Percentiles rank a stretch among this genome's conserved stretches.
These are phyloP conservation scores for Catamblyrhynchus diadema DNA, from an alignment of 2,797 vertebrate genomes.

Conservation along the genomic window DNA sequence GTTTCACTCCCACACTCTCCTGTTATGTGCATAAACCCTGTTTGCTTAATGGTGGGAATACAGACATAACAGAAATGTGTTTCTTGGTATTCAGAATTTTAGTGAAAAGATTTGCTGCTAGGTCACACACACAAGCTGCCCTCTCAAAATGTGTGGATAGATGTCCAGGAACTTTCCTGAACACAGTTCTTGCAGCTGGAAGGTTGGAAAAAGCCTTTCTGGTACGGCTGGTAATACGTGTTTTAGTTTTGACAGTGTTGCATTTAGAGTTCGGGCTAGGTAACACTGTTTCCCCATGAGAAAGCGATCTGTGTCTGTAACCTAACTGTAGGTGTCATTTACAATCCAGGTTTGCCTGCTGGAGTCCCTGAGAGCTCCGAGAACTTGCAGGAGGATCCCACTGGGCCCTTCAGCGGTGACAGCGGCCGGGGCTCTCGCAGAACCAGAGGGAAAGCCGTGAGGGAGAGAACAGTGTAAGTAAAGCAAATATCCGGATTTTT, in stretches of 20 bases:
- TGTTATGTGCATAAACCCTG: background rate
- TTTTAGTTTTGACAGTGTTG: background rate
- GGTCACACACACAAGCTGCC: background rate
- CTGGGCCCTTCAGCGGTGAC: accelerated
- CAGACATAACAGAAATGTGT: background rate
- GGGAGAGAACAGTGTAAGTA: too few species aligned
- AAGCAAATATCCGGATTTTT: accelerated
- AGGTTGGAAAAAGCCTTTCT: background rate
- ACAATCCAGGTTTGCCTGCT: background rate
- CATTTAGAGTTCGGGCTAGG: background rate
- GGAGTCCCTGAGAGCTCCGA: background rate
- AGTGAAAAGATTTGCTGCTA: background rate
- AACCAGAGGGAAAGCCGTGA: background rate
- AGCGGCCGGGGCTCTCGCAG: accelerated
- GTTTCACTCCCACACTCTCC: conserved; percentile 9
- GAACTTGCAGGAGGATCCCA: accelerated
- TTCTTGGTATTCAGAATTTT: background rate
- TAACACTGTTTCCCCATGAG: background rate
- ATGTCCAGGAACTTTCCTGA: background rate
- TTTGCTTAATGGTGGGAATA: background rate
- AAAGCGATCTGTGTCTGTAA: background rate
- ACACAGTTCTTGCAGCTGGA: background rate
- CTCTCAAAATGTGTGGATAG: background rate
- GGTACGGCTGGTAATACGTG: too few species aligned
- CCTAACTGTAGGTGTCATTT: background rate